phyloP scores from a whole-genome alignment of 2,888 invertebrate genomes.

The Mesorhabditis sp. region DNA sequence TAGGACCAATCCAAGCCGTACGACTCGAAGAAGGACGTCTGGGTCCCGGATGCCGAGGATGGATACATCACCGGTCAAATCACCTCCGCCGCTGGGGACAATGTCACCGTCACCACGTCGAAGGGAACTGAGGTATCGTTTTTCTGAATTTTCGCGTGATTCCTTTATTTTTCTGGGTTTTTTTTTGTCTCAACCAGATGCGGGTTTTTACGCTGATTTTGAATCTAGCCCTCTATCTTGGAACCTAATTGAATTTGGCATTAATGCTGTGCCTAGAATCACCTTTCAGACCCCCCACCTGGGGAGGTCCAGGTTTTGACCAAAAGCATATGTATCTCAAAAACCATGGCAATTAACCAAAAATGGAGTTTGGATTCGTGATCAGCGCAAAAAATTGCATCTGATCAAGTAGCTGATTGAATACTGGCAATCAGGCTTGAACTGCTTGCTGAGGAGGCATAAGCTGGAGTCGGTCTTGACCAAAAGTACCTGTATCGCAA shows the following conservation, averaged over 20 bases:
- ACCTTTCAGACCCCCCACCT: background rate
- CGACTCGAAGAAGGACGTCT: conserved; percentile 98
- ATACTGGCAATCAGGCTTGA: no score
- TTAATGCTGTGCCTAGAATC: background rate
- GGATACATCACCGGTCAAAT: conserved; percentile 96
- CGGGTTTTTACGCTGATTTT: background rate
- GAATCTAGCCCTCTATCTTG: background rate
- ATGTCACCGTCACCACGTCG: conserved; percentile 84
- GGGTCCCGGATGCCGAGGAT: conserved; percentile 96
- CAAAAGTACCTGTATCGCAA: no score
- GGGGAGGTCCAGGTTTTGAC: no score
- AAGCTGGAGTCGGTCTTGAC: no score
- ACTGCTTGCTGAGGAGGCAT: no score
- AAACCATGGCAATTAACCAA: no score
- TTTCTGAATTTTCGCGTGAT: background rate
- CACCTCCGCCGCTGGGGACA: conserved; percentile 81
- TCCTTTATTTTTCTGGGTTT: background rate
- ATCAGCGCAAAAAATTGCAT: no score
- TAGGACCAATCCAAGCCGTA: conserved; percentile 96
- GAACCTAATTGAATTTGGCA: background rate
- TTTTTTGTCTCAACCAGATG: background rate
- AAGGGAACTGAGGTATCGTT: conserved; percentile 70
- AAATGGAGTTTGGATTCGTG: no score
- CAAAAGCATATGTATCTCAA: no score
- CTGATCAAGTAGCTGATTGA: no score